Evolutionary conservation across 1,140 invertebrate species (phyloP).

Genomic region (Drosophila mayri): DNA sequence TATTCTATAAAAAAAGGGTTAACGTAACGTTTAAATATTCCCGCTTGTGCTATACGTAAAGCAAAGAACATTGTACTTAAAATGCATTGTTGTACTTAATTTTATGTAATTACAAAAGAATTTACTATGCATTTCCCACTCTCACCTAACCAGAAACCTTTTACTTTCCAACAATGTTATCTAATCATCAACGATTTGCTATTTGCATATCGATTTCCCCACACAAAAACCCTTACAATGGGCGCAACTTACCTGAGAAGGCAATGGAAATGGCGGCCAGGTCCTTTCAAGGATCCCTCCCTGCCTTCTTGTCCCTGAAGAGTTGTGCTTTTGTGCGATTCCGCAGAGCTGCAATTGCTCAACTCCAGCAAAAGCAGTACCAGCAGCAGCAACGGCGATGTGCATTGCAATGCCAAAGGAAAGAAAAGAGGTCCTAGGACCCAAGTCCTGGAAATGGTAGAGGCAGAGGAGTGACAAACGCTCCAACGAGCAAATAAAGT

Average conservation of each 20-base stretch:
- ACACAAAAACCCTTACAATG: slow-evolving; percentile 23
- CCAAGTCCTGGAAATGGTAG: slow-evolving; percentile 2
- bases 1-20: neutral
- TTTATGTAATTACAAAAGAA: neutral
- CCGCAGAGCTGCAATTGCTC: slow-evolving; percentile 67
- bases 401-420: slow-evolving; percentile 31
- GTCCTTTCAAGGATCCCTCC: slow-evolving; percentile 16
- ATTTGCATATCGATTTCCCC: slow-evolving; percentile 47
- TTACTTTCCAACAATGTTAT: neutral
- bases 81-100: neutral
- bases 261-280: slow-evolving; percentile 48
- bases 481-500: slow-evolving; percentile 59
- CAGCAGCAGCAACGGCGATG: slow-evolving; percentile 20
- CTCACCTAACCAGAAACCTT: neutral
- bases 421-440: slow-evolving; percentile 18
- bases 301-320: slow-evolving; percentile 30
- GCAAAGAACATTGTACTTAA: too few relatives aligned
- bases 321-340: slow-evolving; percentile 74
- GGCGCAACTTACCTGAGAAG: slow-evolving; percentile 47
- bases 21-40: neutral
- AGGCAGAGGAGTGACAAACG: slow-evolving; percentile 3
- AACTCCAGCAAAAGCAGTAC: slow-evolving; percentile 60
- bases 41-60: neutral
- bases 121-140: neutral
- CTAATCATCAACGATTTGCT: slow-evolving; percentile 25